These are phyloP conservation scores for Linyphia triangularis DNA, from an alignment of 2,888 invertebrate genomes.

Conservation along the genomic window DNA sequence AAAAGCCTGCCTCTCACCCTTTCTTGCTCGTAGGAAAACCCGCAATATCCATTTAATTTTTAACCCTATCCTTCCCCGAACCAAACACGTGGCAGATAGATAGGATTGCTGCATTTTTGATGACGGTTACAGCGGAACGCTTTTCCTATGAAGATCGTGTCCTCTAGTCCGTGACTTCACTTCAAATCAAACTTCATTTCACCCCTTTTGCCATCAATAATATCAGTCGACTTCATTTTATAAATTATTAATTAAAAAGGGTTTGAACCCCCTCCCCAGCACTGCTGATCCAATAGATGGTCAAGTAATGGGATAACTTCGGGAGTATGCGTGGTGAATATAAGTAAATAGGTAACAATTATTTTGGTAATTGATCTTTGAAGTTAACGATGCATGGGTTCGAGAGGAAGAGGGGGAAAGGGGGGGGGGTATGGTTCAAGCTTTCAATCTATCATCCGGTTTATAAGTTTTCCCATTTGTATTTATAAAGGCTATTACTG, in stretches of 20 bases:
- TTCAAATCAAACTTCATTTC: slow-evolving; percentile 44
- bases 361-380: slow-evolving; percentile 3
- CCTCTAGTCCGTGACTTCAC: slow-evolving; percentile 39
- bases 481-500: background rate
- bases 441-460: background rate
- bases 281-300: background rate
- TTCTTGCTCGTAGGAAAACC: background rate
- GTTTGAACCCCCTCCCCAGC: background rate
- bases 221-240: slow-evolving; percentile 1
- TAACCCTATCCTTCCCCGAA: slow-evolving; percentile 20
- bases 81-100: background rate
- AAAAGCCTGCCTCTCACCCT: slow-evolving; percentile 38
- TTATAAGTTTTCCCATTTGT: background rate
- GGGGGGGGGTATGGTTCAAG: background rate
- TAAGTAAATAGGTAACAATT: background rate
- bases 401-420: too few relatives aligned
- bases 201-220: slow-evolving; percentile 45
- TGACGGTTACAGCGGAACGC: slow-evolving; percentile 30
- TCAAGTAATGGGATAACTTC: background rate
- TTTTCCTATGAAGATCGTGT: slow-evolving; percentile 30
- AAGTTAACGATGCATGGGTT: background rate
- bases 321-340: background rate
- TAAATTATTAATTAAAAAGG: slow-evolving; percentile 49
- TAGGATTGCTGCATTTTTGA: slow-evolving; percentile 31
- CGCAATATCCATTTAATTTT: slow-evolving; percentile 10